Conservation (phyloP, 2,113 vertebrate species). For the Tragelaphus scriptus region DNA sequence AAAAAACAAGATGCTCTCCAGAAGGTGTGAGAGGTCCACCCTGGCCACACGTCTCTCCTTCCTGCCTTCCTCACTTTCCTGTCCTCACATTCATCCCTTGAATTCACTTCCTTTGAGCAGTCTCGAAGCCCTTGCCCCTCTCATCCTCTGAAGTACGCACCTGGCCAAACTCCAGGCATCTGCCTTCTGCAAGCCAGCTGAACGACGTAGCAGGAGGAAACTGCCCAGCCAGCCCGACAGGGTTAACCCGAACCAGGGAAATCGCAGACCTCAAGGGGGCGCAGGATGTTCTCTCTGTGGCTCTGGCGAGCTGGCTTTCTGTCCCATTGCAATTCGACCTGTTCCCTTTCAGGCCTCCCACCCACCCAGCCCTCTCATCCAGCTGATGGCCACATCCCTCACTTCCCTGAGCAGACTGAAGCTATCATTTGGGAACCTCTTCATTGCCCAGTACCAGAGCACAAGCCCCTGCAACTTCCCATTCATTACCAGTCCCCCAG, state of each 20-base stretch:
- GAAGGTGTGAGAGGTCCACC: not conserved
- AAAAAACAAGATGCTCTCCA: not conserved
- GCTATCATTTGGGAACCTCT: fast-evolving
- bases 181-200: not conserved
- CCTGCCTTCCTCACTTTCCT: not conserved
- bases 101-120: not conserved
- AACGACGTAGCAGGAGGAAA: not conserved
- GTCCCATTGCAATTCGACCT: too few species aligned
- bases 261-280: not conserved
- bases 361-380: not conserved
- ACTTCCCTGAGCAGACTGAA: not conserved
- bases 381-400: not conserved
- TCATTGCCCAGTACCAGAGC: not conserved
- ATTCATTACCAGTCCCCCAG: not conserved
- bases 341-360: not conserved
- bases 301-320: not conserved
- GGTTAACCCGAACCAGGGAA: not conserved
- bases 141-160: not conserved
- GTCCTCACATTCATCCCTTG: not conserved
- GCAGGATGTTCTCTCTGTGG: too few species aligned
- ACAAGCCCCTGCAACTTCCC: not conserved
- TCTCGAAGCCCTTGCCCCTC: not conserved
- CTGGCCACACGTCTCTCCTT: not conserved
- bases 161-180: not conserved
- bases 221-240: not conserved